These are phyloP conservation scores for Cerceris ruficornis DNA, from an alignment of 2,888 invertebrate species.

Conservation along the genomic window DNA sequence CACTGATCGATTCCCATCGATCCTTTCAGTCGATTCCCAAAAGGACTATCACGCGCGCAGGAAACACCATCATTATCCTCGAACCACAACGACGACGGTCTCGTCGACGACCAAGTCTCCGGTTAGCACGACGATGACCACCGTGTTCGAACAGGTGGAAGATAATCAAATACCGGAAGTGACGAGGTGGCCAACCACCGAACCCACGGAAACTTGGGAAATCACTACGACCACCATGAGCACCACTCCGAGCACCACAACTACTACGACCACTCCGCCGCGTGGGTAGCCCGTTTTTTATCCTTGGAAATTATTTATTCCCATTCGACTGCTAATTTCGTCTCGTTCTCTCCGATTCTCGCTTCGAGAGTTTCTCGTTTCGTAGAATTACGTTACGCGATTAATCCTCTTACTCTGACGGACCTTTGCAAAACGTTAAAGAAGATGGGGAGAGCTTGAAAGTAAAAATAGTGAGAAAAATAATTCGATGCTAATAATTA, in stretches of 20 bases:
- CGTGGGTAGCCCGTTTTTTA: slow-evolving; percentile 69
- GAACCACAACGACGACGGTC: slow-evolving; percentile 82
- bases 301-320: not conserved
- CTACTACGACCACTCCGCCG: slow-evolving; percentile 82
- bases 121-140: slow-evolving; percentile 80
- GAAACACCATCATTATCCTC: slow-evolving; percentile 80
- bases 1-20: not conserved
- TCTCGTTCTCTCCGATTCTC: too few relatives aligned
- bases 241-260: slow-evolving; percentile 77
- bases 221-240: slow-evolving; percentile 74
- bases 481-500: too few relatives aligned
- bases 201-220: slow-evolving; percentile 71
- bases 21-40: slow-evolving; percentile 91
- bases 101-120: slow-evolving; percentile 82
- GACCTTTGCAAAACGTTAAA: too few relatives aligned
- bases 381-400: too few relatives aligned
- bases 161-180: slow-evolving; percentile 79
- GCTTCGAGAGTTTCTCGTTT: too few relatives aligned
- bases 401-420: too few relatives aligned
- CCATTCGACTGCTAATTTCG: too few relatives aligned
- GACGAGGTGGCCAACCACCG: slow-evolving; percentile 73
- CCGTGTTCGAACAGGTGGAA: slow-evolving; percentile 72
- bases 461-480: too few relatives aligned
- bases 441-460: too few relatives aligned
- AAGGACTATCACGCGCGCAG: slow-evolving; percentile 90